A percentile compares a stretch with the other conserved stretches of the same genome.
phyloP scores from a whole-genome alignment of 2,888 invertebrate species.

The Phlogophora meticulosa region DNA sequence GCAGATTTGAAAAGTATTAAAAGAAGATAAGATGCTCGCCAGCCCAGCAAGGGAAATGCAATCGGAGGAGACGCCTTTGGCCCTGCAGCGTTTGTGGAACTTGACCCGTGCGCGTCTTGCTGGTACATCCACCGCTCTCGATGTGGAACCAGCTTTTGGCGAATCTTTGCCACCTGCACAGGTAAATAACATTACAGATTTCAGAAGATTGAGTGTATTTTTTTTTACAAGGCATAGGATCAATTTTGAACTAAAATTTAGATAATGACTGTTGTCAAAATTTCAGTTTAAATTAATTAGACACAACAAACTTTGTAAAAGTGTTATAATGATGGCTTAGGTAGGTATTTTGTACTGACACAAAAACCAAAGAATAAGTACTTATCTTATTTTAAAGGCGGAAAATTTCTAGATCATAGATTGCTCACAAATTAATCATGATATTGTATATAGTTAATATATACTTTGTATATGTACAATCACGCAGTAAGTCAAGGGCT shows the following conservation, averaged over 20 bases:
- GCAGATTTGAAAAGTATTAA: constrained; percentile 59
- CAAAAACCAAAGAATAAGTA: no score
- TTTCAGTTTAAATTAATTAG: constrained; percentile 4
- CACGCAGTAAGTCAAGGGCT: constrained; percentile 73
- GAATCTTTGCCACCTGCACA: constrained; percentile 85
- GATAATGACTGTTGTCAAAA: background rate
- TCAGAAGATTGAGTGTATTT: background rate
- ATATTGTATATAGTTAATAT: constrained; percentile 10
- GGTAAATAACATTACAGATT: constrained; percentile 70
- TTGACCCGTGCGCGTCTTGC: constrained; percentile 88
- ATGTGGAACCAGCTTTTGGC: constrained; percentile 83
- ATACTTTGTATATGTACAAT: constrained; percentile 20
- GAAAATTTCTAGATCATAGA: constrained; percentile 9
- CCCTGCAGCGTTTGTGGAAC: constrained; percentile 89
- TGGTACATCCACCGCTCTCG: constrained; percentile 85
- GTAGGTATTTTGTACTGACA: background rate
- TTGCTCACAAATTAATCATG: constrained; percentile 4
- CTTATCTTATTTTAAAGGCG: constrained; percentile 3
- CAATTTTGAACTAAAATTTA: no score
- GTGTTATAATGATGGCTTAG: background rate
- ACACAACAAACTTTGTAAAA: background rate
- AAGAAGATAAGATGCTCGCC: constrained; percentile 82
- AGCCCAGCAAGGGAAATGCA: constrained; percentile 91
- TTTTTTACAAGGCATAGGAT: no score
- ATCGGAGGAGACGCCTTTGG: constrained; percentile 88